phyloP scores from a whole-genome alignment of 2,113 vertebrate genomes.

The Apteryx mantelli region DNA sequence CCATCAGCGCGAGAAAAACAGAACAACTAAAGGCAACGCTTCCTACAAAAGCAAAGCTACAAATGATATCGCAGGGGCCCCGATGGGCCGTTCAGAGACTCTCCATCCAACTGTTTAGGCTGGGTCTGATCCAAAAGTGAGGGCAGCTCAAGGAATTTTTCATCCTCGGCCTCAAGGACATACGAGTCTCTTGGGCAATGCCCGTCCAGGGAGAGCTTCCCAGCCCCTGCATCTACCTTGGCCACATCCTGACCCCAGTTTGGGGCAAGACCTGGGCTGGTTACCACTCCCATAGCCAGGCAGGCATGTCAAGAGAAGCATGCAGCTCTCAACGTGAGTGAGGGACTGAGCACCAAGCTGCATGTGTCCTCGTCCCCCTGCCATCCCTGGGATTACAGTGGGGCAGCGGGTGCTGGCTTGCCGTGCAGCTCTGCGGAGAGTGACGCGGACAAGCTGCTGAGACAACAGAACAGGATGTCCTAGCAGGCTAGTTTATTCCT shows the following conservation, averaged over 20 bases:
- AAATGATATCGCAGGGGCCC: background rate
- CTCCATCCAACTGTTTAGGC: background rate
- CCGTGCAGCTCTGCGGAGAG: background rate
- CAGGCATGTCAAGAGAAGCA: background rate
- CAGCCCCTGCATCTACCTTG: background rate
- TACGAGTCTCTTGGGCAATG: background rate
- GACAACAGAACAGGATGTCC: background rate
- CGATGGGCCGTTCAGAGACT: background rate
- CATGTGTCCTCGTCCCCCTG: background rate
- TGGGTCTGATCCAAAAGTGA: slow-evolving; percentile 3
- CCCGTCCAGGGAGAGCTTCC: background rate
- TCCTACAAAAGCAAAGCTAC: background rate
- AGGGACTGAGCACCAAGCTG: background rate
- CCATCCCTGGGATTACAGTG: rapidly evolving
- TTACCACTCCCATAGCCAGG: background rate
- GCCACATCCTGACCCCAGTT: rapidly evolving
- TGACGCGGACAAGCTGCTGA: rapidly evolving
- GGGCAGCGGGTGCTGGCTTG: rapidly evolving
- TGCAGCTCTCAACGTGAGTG: rapidly evolving
- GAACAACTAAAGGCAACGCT: rapidly evolving
- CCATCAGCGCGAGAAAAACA: background rate
- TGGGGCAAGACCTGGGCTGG: background rate
- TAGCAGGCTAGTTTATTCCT: background rate
- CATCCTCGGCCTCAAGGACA: background rate
- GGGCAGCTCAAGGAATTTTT: background rate